These are phyloP conservation scores for Agrochola macilenta DNA, from an alignment of 2,888 invertebrate species.

Conservation along the genomic window DNA sequence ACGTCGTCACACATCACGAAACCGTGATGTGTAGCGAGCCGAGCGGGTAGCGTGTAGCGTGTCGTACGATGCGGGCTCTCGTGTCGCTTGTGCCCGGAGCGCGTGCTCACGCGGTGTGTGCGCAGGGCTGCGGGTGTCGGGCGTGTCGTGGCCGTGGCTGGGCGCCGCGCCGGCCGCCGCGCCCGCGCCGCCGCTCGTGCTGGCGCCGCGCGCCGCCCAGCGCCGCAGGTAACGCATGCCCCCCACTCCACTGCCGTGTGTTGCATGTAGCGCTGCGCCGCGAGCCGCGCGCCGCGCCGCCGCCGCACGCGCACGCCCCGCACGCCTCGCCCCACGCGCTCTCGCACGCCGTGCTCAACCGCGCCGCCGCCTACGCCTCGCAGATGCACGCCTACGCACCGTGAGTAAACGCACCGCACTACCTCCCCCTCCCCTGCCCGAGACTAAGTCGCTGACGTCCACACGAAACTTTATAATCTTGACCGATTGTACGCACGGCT, in stretches of 20 bases:
- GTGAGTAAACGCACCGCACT: constrained; percentile 91
- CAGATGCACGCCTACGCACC: constrained; percentile 97
- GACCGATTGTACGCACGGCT: too few species aligned
- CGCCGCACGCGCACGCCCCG: constrained; percentile 72
- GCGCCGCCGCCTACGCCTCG: constrained; percentile 94
- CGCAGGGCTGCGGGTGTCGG: constrained; percentile 94
- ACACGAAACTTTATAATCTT: neutral
- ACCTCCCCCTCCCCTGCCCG: constrained; percentile 15
- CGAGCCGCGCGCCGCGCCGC: constrained; percentile 92
- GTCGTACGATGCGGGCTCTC: neutral
- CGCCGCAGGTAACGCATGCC: constrained; percentile 92
- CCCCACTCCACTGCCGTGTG: constrained; percentile 75
- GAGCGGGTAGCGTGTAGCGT: neutral
- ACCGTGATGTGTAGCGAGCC: neutral
- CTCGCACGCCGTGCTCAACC: constrained; percentile 93
- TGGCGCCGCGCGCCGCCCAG: constrained; percentile 94
- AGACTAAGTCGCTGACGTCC: constrained; percentile 4
- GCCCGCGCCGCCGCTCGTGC: constrained; percentile 92
- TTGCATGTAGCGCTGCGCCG: constrained; percentile 92
- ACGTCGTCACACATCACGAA: neutral
- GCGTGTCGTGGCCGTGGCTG: constrained; percentile 95
- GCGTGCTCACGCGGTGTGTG: constrained; percentile 80
- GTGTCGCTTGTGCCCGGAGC: too few species aligned
- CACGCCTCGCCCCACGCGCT: constrained; percentile 90
- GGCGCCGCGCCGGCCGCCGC: constrained; percentile 91